Evolutionary conservation across 2,888 invertebrate genomes (phyloP), one percentile per base, ranked within the genome.

Genomic region (Heliconius sara): DNA sequence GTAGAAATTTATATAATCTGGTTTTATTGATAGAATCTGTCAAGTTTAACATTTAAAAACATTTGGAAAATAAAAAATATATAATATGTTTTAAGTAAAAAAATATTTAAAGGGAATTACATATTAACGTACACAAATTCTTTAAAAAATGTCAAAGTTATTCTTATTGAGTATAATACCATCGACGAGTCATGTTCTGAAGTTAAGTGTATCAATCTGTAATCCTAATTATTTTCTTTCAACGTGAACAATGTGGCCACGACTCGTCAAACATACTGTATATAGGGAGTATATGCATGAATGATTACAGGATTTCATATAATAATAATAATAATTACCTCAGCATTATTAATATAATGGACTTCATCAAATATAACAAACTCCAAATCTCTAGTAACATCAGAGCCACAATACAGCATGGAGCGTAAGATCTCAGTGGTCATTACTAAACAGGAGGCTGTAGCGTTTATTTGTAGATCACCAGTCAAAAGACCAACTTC

Each of bases 341-440:
- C 98, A 67, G 97, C 96, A 93, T 99, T 99, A 91, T 99, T 99
- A 83, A 99, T 98, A 89, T 99, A 99, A 91, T 99, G 99, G 12
- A 99, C 99, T 95, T 99, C 99, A 92, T 99, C 99, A 90, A 99
- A 99, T 87, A 99, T 98, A 4, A 99, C 99, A 95, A 99, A 99
- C 91, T 99, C 99, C 78, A 99, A 95, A 91, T 99, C 99, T 70
- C 99, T 96, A 0, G 99, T 97, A 77, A 99, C 97, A 88, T 99
- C 99, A 82, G 97, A 97, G 13, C 99, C 99, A 80, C 98, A 98
- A 89, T 99, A 99, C 22, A 99, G 94, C 99, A 99, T 99, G 0
- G 99, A 99, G 83, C 99, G 96, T 43, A 99, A 94, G 87, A 99
- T 99, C 95, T 99, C 99, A 0, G 99, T 99, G 0, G 99, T 99